Percentiles rank a stretch among this genome's conserved stretches.
phyloP scores from a whole-genome alignment of 2,113 vertebrate genomes.

The Xyliphius kryptos region DNA sequence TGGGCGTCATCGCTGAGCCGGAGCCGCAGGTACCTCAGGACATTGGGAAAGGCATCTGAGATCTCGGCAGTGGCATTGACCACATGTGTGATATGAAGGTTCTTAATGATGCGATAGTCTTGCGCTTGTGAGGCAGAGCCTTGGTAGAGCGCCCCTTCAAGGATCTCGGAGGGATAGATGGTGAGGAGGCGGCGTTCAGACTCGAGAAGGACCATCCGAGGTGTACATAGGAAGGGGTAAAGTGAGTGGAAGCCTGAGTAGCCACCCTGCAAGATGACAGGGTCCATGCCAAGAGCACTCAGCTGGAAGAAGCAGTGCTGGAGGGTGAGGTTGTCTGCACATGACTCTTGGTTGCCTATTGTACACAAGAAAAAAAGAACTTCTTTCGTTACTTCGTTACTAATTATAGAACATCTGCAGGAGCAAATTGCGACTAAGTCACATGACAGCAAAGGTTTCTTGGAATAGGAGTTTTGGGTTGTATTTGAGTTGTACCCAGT shows the following conservation, averaged over 20 bases:
- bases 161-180: constrained; percentile 60
- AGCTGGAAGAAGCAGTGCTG: constrained; percentile 61
- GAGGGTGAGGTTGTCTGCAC: constrained; percentile 48
- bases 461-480: too few species aligned
- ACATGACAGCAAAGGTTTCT: too few species aligned
- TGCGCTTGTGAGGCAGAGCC: constrained; percentile 52
- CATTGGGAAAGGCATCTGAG: constrained; percentile 53
- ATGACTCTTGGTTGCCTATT: constrained; percentile 55
- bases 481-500: too few species aligned
- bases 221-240: constrained; percentile 58
- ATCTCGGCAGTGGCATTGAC: constrained; percentile 55
- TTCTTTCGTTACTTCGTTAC: too few species aligned
- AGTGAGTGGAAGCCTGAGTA: constrained; percentile 51
- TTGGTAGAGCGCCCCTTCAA: constrained; percentile 56
- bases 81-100: constrained; percentile 58
- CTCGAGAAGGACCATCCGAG: constrained; percentile 52
- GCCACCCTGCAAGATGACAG: constrained; percentile 56
- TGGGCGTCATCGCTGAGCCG: constrained; percentile 54
- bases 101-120: constrained; percentile 56
- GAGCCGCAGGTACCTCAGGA: constrained; percentile 48
- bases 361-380: constrained; percentile 30
- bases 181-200: constrained; percentile 52
- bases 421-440: too few species aligned
- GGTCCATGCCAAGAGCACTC: constrained; percentile 60
- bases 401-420: too few species aligned